A percentile compares a stretch with the other conserved stretches of the same genome.
Evolutionary conservation across 2,888 invertebrate species (phyloP).

Genomic region (Machimus atricapillus): DNA sequence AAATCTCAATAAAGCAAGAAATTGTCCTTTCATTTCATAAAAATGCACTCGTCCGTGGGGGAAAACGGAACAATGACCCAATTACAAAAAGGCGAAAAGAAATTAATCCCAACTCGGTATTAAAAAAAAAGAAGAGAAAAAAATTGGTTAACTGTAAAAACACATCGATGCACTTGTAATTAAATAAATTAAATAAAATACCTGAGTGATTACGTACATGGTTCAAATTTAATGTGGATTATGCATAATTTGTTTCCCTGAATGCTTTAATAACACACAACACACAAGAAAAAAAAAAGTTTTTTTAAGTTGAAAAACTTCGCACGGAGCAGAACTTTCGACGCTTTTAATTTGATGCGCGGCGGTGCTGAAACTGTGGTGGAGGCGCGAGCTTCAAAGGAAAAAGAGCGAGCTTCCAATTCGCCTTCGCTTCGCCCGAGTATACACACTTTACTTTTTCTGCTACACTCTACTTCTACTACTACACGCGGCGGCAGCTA

Average conservation of each 20-base stretch:
- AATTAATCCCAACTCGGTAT: background rate
- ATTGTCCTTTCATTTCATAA: background rate
- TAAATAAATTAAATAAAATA: background rate
- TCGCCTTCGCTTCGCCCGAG: background rate
- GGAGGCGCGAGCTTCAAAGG: slow-evolving; percentile 40
- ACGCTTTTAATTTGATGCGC: slow-evolving; percentile 54
- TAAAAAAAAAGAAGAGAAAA: background rate
- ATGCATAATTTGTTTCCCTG: slow-evolving; percentile 30
- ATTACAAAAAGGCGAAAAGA: background rate
- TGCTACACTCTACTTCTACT: background rate
- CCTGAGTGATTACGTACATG: slow-evolving; percentile 4
- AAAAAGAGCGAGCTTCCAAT: slow-evolving; percentile 45
- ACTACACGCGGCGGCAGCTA: background rate
- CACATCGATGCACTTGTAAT: background rate
- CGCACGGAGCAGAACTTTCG: slow-evolving; percentile 50
- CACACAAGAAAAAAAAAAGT: slow-evolving; percentile 43
- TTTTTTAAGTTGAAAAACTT: slow-evolving; percentile 47
- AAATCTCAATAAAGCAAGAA: background rate
- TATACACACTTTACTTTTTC: slow-evolving; percentile 17
- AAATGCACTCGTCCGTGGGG: background rate
- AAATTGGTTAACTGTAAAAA: background rate
- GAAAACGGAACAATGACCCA: slow-evolving; percentile 39
- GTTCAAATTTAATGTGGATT: slow-evolving; percentile 6
- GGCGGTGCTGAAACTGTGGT: slow-evolving; percentile 53
- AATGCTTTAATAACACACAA: slow-evolving; percentile 45